Percentiles rank a stretch among this genome's conserved stretches.
Evolutionary conservation across 2,113 vertebrate genomes (phyloP).

Genomic region (Grammomys dolichurus): DNA sequence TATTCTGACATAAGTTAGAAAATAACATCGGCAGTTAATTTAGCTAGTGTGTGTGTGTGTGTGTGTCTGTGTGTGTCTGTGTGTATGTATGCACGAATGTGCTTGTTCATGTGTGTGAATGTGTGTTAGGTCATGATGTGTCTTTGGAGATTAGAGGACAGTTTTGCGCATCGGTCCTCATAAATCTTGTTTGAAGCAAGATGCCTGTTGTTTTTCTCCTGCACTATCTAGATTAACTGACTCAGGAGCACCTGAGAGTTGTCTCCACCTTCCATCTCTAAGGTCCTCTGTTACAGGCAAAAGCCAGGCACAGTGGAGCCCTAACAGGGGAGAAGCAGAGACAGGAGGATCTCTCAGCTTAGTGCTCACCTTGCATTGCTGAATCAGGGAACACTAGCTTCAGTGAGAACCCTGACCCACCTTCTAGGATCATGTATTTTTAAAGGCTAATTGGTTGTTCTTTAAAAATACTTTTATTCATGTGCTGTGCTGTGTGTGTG

Average conservation of each 20-base stretch:
- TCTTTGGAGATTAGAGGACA: neutral
- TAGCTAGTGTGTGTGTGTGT: neutral
- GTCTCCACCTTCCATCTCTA: neutral
- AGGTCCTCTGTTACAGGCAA: neutral
- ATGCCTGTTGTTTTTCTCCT: neutral
- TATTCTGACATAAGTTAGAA: slow-evolving; percentile 4
- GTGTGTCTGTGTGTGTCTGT: no score
- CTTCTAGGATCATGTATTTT: neutral
- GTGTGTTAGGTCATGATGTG: neutral
- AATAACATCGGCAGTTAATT: neutral
- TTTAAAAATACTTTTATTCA: slow-evolving; percentile 19
- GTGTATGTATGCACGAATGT: neutral
- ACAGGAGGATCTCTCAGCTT: neutral
- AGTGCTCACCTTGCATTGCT: neutral
- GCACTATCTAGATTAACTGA: neutral
- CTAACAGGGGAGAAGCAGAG: neutral
- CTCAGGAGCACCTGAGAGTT: neutral
- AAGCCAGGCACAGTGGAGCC: neutral
- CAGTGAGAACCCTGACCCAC: neutral
- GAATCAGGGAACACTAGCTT: neutral
- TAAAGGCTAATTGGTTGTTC: neutral
- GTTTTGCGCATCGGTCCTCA: neutral
- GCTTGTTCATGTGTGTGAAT: no score
- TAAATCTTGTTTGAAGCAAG: neutral
- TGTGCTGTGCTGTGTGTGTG: neutral